A percentile compares a stretch with the other conserved stretches of the same genome.
These are phyloP conservation scores for Coregonus ussuriensis DNA, from an alignment of 2,797 vertebrate species.

Conservation along the genomic window DNA sequence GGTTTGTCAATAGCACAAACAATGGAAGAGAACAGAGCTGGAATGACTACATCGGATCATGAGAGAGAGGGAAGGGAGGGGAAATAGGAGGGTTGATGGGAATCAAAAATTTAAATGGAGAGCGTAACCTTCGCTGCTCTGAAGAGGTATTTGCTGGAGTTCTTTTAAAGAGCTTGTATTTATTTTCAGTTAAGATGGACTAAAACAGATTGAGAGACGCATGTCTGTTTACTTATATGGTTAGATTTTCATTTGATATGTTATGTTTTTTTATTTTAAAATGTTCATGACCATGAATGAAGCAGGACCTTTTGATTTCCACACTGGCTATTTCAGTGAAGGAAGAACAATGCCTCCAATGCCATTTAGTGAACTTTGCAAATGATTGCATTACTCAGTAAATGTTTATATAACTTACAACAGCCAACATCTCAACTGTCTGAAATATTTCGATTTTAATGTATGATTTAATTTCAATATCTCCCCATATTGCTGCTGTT, in stretches of 20 bases:
- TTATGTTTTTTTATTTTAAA: conserved; percentile 58
- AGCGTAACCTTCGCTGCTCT: conserved; percentile 29
- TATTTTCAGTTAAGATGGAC: conserved; percentile 43
- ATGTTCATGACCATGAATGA: conserved; percentile 26
- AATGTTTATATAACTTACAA: conserved; percentile 53
- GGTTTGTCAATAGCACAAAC: conserved; percentile 17
- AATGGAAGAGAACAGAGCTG: neutral
- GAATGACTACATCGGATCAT: neutral
- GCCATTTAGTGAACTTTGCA: conserved; percentile 27
- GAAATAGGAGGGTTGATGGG: neutral
- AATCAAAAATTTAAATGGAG: conserved; percentile 10
- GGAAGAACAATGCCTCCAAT: conserved; percentile 57
- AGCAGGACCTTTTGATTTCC: conserved; percentile 34
- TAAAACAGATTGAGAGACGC: conserved; percentile 5
- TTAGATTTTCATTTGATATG: conserved; percentile 19
- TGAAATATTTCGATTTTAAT: conserved; percentile 10
- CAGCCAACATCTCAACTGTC: neutral
- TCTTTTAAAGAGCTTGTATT: conserved; percentile 36
- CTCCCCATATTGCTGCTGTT: neutral
- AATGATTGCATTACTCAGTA: conserved; percentile 49
- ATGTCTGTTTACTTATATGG: conserved; percentile 22
- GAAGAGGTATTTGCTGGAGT: conserved; percentile 31
- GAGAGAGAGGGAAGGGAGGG: neutral
- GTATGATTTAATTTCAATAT: neutral
- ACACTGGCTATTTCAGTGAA: conserved; percentile 68